Percentiles rank a stretch among this genome's conserved stretches.
These are phyloP conservation scores for Plebejus argus DNA, from an alignment of 2,888 invertebrate species.

Conservation along the genomic window DNA sequence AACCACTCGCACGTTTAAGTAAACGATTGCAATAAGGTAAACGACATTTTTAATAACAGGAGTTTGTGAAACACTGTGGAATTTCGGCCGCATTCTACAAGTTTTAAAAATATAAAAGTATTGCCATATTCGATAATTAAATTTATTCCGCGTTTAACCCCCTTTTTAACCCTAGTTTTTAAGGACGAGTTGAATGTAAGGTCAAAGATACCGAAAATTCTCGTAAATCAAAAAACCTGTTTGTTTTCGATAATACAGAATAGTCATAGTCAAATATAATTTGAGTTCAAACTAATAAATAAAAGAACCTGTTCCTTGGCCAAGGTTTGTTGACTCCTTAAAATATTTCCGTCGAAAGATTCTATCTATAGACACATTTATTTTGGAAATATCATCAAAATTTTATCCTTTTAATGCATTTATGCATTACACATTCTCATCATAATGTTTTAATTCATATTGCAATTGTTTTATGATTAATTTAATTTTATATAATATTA, in stretches of 20 bases:
- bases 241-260: slow-evolving; percentile 47
- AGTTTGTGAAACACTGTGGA: slow-evolving; percentile 20
- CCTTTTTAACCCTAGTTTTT: not conserved
- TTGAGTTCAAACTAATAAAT: slow-evolving; percentile 73
- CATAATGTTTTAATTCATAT: not conserved
- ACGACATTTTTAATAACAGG: slow-evolving; percentile 22
- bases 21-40: slow-evolving; percentile 27
- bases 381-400: slow-evolving; percentile 37
- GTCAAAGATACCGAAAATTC: not conserved
- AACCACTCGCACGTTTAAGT: slow-evolving; percentile 18
- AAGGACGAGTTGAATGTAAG: not conserved
- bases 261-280: slow-evolving; percentile 60
- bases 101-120: slow-evolving; percentile 9
- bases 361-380: slow-evolving; percentile 50
- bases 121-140: slow-evolving; percentile 6
- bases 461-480: not conserved
- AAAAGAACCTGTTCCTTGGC: slow-evolving; percentile 66
- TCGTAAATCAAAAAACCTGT: slow-evolving; percentile 32
- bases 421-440: not conserved
- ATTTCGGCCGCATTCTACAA: slow-evolving; percentile 17
- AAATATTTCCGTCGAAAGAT: slow-evolving; percentile 60
- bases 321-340: slow-evolving; percentile 75
- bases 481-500: not conserved
- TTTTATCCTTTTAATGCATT: slow-evolving; percentile 25
- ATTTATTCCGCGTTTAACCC: not conserved